These are phyloP conservation scores for Cistogaster globosa DNA, from an alignment of 2,888 invertebrate genomes.

Conservation along the genomic window DNA sequence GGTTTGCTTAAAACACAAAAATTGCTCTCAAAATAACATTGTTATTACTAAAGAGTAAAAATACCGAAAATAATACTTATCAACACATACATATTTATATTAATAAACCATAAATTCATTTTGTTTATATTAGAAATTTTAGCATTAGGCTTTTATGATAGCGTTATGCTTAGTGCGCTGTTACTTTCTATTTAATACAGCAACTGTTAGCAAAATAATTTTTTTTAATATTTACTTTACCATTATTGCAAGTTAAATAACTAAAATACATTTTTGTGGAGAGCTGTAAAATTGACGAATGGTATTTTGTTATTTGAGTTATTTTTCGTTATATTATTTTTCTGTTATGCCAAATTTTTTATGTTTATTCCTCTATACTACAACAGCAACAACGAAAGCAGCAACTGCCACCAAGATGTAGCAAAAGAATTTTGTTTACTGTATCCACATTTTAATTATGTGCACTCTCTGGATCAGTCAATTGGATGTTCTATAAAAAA, in stretches of 20 bases:
- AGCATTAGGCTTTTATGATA: conserved; percentile 33
- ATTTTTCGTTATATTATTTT: conserved; percentile 49
- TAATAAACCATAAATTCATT: neutral
- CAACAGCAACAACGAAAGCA: neutral
- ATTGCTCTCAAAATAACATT: neutral
- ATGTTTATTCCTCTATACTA: neutral
- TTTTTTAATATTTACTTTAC: conserved; percentile 71
- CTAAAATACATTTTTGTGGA: conserved; percentile 66
- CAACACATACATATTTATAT: neutral
- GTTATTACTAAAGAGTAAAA: neutral
- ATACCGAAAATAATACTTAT: neutral
- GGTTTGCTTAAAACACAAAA: too few species aligned
- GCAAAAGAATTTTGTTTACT: neutral
- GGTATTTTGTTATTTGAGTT: conserved; percentile 66
- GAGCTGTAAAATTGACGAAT: conserved; percentile 66
- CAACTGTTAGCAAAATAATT: conserved; percentile 64
- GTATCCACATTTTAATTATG: neutral
- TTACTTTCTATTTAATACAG: conserved; percentile 1
- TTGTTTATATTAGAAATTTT: conserved; percentile 35
- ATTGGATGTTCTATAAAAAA: too few species aligned
- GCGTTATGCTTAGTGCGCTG: conserved; percentile 30
- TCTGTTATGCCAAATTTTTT: neutral
- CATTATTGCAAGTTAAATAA: conserved; percentile 69
- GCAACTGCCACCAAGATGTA: neutral
- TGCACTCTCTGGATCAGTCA: too few species aligned